Evolutionary conservation across 1,140 invertebrate genomes (phyloP).

Genomic region (Nebria ingens): DNA sequence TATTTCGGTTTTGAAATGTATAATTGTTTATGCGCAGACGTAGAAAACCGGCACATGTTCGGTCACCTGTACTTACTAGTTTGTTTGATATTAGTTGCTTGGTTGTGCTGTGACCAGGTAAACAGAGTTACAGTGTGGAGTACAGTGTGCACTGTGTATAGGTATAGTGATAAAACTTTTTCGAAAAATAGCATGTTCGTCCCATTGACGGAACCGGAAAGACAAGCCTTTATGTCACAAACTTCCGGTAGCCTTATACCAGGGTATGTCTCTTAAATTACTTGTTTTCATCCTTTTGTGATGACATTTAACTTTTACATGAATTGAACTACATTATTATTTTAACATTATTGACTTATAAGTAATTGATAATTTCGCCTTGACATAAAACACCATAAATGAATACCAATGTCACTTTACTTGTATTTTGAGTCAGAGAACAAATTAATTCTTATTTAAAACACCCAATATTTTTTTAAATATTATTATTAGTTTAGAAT

Average conservation of each 20-base stretch:
- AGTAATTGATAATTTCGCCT: no score
- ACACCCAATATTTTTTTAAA: no score
- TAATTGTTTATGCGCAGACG: background rate
- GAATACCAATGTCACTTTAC: no score
- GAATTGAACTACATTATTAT: no score
- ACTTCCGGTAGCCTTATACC: constrained; percentile 39
- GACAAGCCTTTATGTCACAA: constrained; percentile 35
- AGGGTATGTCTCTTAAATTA: constrained; percentile 40
- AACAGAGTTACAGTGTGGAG: background rate
- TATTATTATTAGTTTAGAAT: no score
- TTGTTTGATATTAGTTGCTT: background rate
- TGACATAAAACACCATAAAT: no score
- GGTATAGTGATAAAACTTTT: background rate
- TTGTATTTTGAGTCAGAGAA: no score
- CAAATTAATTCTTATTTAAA: no score
- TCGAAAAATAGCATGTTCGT: constrained; percentile 12
- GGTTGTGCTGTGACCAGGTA: background rate
- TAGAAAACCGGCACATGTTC: background rate
- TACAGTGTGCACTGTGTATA: background rate
- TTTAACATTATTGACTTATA: no score
- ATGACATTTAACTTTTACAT: no score
- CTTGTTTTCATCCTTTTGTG: no score
- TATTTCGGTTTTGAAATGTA: no score
- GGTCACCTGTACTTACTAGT: background rate
- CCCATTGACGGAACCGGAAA: constrained; percentile 36